Evolutionary conservation across 37 sponge, comb jelly and placozoan genomes (phyloP), one percentile per base, ranked within the genome.

Genomic region (Crambe crambe): DNA sequence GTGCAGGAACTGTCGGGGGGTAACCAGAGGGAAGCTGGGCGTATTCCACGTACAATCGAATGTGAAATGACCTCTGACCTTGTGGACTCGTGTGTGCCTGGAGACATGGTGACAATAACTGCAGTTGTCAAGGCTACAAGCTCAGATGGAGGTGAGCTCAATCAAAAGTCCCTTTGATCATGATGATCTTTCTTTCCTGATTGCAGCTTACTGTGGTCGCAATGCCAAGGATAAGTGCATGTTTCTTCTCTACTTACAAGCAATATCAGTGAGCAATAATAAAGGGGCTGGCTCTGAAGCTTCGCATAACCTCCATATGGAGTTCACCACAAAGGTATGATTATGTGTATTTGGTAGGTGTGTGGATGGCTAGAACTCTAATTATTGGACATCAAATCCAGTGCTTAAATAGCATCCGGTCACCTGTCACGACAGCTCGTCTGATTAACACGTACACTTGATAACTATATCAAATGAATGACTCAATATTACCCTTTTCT

Each of bases 81-180:
- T 12, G 99, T 95, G 44, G 96, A 94, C 54, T 78, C 87, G 1
- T 98, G 99, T 83, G 76, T 95, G 6, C 99, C 99, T 22, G 99
- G 99, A 27, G 99, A 98, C 81, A 78, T 86, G 70, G 94, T 98
- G 32, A 93, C 92, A 37, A 79, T 98, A 31, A 84, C 96, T 36
- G 99, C 93, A 17, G 65, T 98, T 10, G 99, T 98, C 76, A 98
- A 98, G 86, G 96, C 95, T 71, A 80, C 93, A 31, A 84, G 92
- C 1, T 83, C 87, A 43, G 87, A 95, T 17, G 93, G 92, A 64
- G 90, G 82, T 70, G 41, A 40, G 56, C 10, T 10, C 10, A n/a
- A n/a, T n/a, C n/a, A n/a, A n/a, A n/a, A n/a, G n/a, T n/a, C n/a
- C n/a, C n/a, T n/a, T n/a, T 54, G 56, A 54, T 18, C 56, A 54